Evolutionary conservation across 2,888 invertebrate genomes (phyloP), one percentile per base, ranked within the genome.

Genomic region (Rhingia rostrata): DNA sequence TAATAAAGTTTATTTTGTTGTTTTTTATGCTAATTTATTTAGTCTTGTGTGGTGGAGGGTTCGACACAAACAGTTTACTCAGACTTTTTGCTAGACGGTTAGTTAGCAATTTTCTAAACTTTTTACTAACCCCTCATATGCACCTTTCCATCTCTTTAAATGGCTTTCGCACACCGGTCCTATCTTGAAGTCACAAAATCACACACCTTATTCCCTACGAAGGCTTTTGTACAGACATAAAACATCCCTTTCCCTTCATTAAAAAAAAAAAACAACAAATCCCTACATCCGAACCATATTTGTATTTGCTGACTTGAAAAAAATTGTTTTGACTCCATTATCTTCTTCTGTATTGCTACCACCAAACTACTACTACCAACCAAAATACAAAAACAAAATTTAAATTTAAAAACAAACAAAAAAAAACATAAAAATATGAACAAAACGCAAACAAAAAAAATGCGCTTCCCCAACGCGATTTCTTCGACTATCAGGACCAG

Each of bases 401-500:
- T 70, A 22, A 22, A 81, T 69, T 82, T 60, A 32, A 69, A 69
- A 84, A 79, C 60, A 73, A 84, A 74, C 66, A 63, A 81, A 77
- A 84, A 84, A 73, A 78, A 74, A 58, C 56, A 41, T 33, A 53
- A 77, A 87, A 81, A 77, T 67, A 86, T 51, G 41, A 77, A 60
- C 6, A 72, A 77, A 70, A 45, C 47, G 56, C 47, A 72, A 61
- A 79, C 45, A 69, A 41, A 64, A 33, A 66, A 47, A 14, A 60
- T 72, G 60, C 58, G 60, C 12, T 5, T 22, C 14, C 69, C 45
- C 45, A 60, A 64, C 60, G 30, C 75, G 63, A 45, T 51, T 53
- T 33, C 47, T 61, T 37, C 53, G 86, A n/a, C 12, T 30, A 83
- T 69, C 87, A 98, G 98, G 97, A 93, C 98, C 98, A 88, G 96